Base-by-base conservation (phyloP, 2,797 vertebrate genomes). In the Microctenopoma lineatum region DNA sequence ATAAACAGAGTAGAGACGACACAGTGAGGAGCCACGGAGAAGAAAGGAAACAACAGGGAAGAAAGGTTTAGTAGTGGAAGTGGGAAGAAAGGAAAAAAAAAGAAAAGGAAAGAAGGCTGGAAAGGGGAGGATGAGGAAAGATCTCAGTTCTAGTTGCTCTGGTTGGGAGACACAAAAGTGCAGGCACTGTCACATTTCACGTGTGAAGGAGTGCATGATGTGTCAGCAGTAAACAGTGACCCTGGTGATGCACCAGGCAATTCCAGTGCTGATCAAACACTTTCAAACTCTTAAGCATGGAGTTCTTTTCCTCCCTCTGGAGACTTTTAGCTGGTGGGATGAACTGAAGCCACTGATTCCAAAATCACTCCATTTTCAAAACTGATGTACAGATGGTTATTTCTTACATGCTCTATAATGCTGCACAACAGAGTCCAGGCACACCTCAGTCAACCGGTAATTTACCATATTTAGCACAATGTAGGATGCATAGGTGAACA, bases 201-300 rank as follows among this genome's bases (percentile, higher is more conserved):
- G 52, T 70, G 61, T 79, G 64, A 74, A 62, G 70, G 41, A 65
- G 59, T 0, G 12, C 21, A 55, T 83, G 75, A 75, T 86, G 84
- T 73, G 86, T 84, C 81, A 86, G 82, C 84, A 73, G 44, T n/a
- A 62, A 67, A 57, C 58, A 51, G 73, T 75, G 80, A 82, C 55
- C 71, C 76, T 59, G 72, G 75, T 70, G 64, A 69, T 42, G 70
- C n/a, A 16, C 39, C 46, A 42, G 58, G 54, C 38, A 4, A 60
- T 71, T 70, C 53, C 60, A 45, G 18, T 79, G 83, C 83, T 87
- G 83, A 87, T 80, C 72, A 56, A 69, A 67, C 55, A 21, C 65
- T 85, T 83, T 81, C 70, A 69, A 74, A 69, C 72, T 59, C 59
- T 57, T 75, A 39, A 59, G 65, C 72, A 70, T 70, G 73, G 71